Base-by-base conservation (phyloP, 1,140 invertebrate genomes). In the Tetramorium simillimum region DNA sequence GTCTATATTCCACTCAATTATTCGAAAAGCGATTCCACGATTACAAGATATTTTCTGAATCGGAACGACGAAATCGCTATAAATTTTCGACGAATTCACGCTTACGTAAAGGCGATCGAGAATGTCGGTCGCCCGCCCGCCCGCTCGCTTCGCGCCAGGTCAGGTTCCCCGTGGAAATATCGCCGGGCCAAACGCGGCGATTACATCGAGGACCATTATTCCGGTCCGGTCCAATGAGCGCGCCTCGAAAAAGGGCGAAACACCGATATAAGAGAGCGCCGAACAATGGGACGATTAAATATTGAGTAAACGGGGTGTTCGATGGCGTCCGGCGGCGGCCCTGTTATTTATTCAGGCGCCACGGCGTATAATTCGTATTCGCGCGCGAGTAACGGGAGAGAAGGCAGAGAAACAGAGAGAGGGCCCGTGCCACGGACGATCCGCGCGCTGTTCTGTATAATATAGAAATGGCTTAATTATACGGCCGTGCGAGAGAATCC, bases 381-480 rank as follows among this genome's bases (percentile, higher is more conserved):
- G 49, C 69, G 65, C 46, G 24, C 67, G 73, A 56, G 63, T 53
- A 14, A 72, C 14, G 49, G 16, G 43, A 65, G 21, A 24, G 28
- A 18, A 40, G 49, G 21, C 58, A 70, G 3, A 33, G 33, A 33
- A n/a, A 28, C 12, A 14, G 65, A 28, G 6, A 69, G 65, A 18
- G 18, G 33, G 3, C 33, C 24, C 56, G 37, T 37, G 46, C 53
- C 24, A 24, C n/a, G 33, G 21, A 28, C 40, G 46, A 37, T 87
- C 51, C 6, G 9, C 5, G 12, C 12, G 16, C 56, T 40, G 24
- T 56, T 77, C 89, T 5, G 46, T 63, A 90, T 92, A 92, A 93
- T 91, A 92, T 91, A 90, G 89, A 91, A 93, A 94, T 93, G 92
- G 92, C 93, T 94, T 94, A 94, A 94, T 94, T 94, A 93, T 85